Evolutionary conservation across 2,797 vertebrate genomes (phyloP).

Genomic region (Poecilia gillii): DNA sequence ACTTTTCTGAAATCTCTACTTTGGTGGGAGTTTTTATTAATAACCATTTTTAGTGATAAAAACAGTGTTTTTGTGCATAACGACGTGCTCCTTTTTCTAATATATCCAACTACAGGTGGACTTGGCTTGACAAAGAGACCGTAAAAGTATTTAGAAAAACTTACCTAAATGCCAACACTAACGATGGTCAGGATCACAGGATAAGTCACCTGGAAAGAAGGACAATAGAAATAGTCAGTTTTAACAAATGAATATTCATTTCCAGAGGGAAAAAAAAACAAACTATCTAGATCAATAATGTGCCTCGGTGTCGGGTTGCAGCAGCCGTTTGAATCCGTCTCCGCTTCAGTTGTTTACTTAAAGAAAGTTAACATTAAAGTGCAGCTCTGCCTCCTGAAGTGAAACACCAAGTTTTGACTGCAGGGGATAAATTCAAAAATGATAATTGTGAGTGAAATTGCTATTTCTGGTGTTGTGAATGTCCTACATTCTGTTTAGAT

Average conservation of each 20-base stretch:
- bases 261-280: background rate
- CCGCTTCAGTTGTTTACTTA: constrained; percentile 54
- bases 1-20: no score
- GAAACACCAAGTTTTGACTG: constrained; percentile 75
- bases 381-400: constrained; percentile 61
- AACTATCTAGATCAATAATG: background rate
- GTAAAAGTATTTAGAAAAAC: constrained; percentile 33
- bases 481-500: constrained; percentile 83
- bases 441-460: constrained; percentile 78
- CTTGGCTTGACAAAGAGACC: no score
- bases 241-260: constrained; percentile 4
- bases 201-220: constrained; percentile 63
- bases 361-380: constrained; percentile 65
- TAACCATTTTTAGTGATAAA: no score
- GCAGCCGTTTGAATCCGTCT: constrained; percentile 22
- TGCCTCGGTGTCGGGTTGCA: constrained; percentile 7
- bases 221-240: constrained; percentile 1
- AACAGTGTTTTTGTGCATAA: no score
- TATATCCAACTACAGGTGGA: no score
- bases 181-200: constrained; percentile 33
- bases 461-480: constrained; percentile 79
- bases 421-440: constrained; percentile 73
- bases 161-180: constrained; percentile 61
- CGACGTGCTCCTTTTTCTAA: no score
- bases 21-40: no score